phyloP scores from a whole-genome alignment of 2,113 vertebrate species.

The Ceyx cyanopectus region DNA sequence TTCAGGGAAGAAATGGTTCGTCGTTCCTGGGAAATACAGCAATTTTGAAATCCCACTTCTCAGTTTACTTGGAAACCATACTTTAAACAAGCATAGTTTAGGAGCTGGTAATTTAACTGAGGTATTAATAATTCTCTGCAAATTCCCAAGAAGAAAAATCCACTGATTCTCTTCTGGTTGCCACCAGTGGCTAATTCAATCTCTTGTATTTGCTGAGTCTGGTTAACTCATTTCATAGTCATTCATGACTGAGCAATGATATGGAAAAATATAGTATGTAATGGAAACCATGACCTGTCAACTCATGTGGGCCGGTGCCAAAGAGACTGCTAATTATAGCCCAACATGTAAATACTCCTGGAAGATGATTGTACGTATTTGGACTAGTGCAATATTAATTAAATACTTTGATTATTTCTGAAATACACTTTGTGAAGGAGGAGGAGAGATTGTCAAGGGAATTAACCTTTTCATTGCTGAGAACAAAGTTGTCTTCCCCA shows the following conservation, averaged over 20 bases:
- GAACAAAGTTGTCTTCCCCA: background rate
- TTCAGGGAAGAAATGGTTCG: background rate
- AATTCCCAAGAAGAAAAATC: background rate
- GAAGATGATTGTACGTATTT: slow-evolving; percentile 62
- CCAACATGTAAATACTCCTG: slow-evolving; percentile 45
- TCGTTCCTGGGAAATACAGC: background rate
- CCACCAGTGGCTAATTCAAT: background rate
- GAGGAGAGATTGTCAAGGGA: background rate
- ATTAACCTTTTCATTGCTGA: slow-evolving; percentile 22
- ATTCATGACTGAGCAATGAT: slow-evolving; percentile 5
- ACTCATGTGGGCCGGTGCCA: slow-evolving; percentile 12
- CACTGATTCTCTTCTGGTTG: background rate
- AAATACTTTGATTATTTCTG: slow-evolving; percentile 60
- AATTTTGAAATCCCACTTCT: background rate
- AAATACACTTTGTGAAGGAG: slow-evolving; percentile 8
- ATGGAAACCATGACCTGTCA: slow-evolving; percentile 52
- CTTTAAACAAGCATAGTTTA: background rate
- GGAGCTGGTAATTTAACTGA: background rate
- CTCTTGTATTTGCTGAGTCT: background rate
- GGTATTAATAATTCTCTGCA: background rate
- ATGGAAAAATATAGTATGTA: slow-evolving; percentile 44
- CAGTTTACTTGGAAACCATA: background rate
- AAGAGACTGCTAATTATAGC: slow-evolving; percentile 64
- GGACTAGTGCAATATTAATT: slow-evolving; percentile 54
- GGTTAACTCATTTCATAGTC: slow-evolving; percentile 6